These are phyloP conservation scores for Myotis yumanensis DNA, from an alignment of 2,113 vertebrate species.

Conservation along the genomic window DNA sequence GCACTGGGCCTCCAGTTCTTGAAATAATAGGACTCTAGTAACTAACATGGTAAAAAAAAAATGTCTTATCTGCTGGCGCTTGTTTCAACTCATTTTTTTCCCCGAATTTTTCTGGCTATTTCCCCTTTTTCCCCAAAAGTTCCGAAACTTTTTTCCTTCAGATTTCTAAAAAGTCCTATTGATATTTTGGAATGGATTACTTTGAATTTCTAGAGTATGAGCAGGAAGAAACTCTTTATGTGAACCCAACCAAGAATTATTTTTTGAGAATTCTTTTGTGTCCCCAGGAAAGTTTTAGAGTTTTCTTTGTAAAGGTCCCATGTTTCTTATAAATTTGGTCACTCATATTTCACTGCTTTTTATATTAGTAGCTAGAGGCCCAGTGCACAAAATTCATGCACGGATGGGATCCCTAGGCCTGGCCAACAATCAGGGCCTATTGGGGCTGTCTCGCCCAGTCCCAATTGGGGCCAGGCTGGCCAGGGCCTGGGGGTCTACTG, in stretches of 20 bases:
- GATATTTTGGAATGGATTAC: background rate
- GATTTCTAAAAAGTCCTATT: background rate
- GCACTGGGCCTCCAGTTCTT: background rate
- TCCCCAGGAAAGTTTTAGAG: background rate
- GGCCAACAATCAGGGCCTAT: too few relatives aligned
- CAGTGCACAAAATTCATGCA: too few relatives aligned
- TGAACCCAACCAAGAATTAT: background rate
- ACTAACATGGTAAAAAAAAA: background rate
- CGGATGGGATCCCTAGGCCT: too few relatives aligned
- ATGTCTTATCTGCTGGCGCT: background rate
- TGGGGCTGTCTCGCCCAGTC: too few relatives aligned
- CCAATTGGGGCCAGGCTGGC: too few relatives aligned
- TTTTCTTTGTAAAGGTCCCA: background rate
- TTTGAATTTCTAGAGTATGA: background rate
- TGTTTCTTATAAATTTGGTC: background rate
- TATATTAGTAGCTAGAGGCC: background rate
- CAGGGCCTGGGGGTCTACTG: too few relatives aligned
- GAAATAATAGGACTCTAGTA: background rate
- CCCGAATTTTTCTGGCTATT: background rate
- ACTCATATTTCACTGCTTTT: background rate
- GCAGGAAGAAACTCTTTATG: background rate
- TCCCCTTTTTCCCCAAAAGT: background rate
- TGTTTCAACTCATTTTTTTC: background rate
- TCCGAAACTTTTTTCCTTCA: constrained; percentile 10
- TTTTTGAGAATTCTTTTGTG: background rate